These are phyloP conservation scores for Drosophila mercatorum DNA, from an alignment of 2,888 invertebrate genomes.

Conservation along the genomic window DNA sequence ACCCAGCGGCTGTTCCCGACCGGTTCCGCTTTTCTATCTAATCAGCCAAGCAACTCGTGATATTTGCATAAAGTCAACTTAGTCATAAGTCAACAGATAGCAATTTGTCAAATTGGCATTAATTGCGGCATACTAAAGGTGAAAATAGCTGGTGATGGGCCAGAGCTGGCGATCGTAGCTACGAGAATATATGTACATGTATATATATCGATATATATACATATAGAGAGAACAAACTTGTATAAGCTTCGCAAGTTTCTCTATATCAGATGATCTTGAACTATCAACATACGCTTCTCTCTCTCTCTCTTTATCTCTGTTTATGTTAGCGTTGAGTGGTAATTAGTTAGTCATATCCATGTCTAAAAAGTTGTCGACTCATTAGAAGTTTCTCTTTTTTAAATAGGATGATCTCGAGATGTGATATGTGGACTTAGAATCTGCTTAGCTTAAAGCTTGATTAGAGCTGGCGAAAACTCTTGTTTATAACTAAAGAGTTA, in stretches of 20 bases:
- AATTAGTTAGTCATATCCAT: neutral
- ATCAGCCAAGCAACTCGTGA: conserved; percentile 62
- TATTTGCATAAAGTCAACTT: conserved; percentile 54
- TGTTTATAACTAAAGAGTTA: neutral
- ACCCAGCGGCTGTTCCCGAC: neutral
- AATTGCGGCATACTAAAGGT: conserved; percentile 46
- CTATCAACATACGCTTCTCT: neutral
- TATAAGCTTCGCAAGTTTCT: neutral
- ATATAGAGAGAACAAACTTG: too few species aligned
- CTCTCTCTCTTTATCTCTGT: neutral
- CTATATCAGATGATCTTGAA: neutral
- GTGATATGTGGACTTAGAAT: neutral
- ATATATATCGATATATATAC: too few species aligned
- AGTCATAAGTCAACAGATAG: conserved; percentile 40
- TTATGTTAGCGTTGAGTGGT: neutral
- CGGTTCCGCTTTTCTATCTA: conserved; percentile 44
- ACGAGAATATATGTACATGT: too few species aligned
- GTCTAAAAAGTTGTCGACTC: neutral
- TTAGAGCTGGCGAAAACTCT: neutral
- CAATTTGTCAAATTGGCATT: conserved; percentile 76
- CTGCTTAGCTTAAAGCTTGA: neutral
- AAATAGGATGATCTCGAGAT: neutral
- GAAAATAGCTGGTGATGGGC: conserved; percentile 16
- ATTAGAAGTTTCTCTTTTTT: conserved; percentile 1
- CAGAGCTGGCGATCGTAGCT: neutral